phyloP scores from a whole-genome alignment of 30 jellyfish, hydroid and myxozoan species.

The Rhopilema esculentum region DNA sequence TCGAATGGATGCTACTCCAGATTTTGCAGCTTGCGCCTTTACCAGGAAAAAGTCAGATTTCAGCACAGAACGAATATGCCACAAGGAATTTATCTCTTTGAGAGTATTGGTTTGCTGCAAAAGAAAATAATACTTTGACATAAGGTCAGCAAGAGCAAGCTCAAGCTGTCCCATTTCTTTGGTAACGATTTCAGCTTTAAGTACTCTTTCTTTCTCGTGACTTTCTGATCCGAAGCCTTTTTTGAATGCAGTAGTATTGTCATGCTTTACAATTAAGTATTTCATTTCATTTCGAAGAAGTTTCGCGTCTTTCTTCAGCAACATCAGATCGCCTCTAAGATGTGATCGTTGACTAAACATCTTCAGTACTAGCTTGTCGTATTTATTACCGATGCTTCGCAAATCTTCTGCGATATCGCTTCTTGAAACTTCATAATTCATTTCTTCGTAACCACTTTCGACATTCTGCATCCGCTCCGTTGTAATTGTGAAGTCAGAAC shows the following conservation, averaged over 20 bases:
- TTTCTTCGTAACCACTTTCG: slow-evolving; percentile 66
- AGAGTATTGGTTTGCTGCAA: slow-evolving; percentile 65
- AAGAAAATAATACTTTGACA: slow-evolving; percentile 58
- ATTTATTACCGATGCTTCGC: slow-evolving; percentile 67
- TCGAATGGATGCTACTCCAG: slow-evolving; percentile 4
- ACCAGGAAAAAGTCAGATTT: slow-evolving; percentile 40
- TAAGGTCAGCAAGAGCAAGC: slow-evolving; percentile 59
- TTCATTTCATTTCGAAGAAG: slow-evolving; percentile 62
- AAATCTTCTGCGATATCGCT: slow-evolving; percentile 52
- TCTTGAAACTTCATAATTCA: slow-evolving; percentile 3
- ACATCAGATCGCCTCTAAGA: slow-evolving; percentile 46
- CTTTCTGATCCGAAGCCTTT: slow-evolving; percentile 51
- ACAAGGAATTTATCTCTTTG: slow-evolving; percentile 59
- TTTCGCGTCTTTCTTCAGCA: slow-evolving; percentile 63
- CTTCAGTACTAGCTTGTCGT: slow-evolving; percentile 59
- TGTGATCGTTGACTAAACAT: slow-evolving; percentile 64
- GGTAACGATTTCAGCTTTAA: slow-evolving; percentile 67
- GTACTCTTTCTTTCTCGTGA: slow-evolving; percentile 56
- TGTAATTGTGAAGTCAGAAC: slow-evolving; percentile 17
- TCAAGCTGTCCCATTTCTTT: slow-evolving; percentile 75
- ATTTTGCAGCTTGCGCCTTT: background rate
- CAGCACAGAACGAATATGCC: slow-evolving; percentile 73
- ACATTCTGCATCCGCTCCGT: slow-evolving; percentile 32
- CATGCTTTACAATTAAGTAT: slow-evolving; percentile 49
- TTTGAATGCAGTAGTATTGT: slow-evolving; percentile 55